A percentile compares a stretch with the other conserved stretches of the same genome.
phyloP scores from a whole-genome alignment of 2,888 invertebrate genomes.

The Archips xylosteana region DNA sequence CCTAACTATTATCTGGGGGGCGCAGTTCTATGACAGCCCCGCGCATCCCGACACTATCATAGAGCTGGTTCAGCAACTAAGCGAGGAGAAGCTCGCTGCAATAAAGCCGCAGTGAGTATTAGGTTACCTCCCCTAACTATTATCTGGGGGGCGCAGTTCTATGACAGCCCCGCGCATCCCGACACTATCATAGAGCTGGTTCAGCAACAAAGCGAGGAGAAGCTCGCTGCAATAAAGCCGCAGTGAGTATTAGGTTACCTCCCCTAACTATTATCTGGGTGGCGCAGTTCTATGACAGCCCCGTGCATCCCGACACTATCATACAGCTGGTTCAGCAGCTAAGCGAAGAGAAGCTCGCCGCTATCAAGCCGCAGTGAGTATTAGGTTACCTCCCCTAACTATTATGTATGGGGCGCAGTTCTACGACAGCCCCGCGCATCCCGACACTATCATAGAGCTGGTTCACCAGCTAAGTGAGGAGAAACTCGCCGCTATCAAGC shows the following conservation, averaged over 20 bases:
- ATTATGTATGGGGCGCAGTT: too few relatives aligned
- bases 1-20: too few relatives aligned
- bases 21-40: conserved; percentile 51
- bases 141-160: conserved; percentile 43
- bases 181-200: conserved; percentile 53
- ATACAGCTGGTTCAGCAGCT: conserved; percentile 53
- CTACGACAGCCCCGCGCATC: too few relatives aligned
- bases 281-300: conserved; percentile 46
- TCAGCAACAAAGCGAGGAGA: conserved; percentile 45
- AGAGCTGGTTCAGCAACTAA: conserved; percentile 50
- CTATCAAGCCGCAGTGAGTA: conserved; percentile 43
- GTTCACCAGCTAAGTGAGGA: conserved; percentile 46
- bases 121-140: too few relatives aligned
- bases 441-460: too few relatives aligned
- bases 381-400: too few relatives aligned
- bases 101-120: conserved; percentile 43
- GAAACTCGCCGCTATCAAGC: conserved; percentile 46
- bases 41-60: conserved; percentile 50
- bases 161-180: conserved; percentile 49
- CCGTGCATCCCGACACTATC: conserved; percentile 50
- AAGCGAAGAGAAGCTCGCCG: conserved; percentile 45
- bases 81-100: conserved; percentile 44
- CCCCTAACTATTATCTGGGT: too few relatives aligned
- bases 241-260: conserved; percentile 24
- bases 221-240: conserved; percentile 45